A percentile compares a stretch with the other conserved stretches of the same genome.
Conservation (phyloP, 2,797 vertebrate species). For the Menidia menidia region DNA sequence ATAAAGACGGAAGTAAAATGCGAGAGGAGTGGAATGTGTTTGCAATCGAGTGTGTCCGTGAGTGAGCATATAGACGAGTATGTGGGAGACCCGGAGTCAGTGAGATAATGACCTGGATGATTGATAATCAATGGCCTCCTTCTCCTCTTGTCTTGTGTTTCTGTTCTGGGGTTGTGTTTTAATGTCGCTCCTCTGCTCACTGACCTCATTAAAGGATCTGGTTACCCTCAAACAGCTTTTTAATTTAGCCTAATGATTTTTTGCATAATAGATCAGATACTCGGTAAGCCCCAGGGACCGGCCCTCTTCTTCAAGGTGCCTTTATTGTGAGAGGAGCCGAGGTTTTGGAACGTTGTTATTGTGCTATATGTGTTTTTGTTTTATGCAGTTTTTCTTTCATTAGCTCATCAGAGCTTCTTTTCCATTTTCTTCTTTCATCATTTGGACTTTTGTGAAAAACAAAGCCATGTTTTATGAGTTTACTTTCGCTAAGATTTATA, state of each 20-base stretch:
- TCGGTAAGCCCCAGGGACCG: conserved; percentile 80
- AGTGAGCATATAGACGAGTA: conserved; percentile 22
- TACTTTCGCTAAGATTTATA: too few relatives aligned
- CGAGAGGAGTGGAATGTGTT: conserved; percentile 53
- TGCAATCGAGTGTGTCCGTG: conserved; percentile 50
- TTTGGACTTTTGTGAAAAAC: conserved; percentile 5
- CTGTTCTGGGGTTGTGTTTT: conserved; percentile 85
- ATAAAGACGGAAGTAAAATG: conserved; percentile 51
- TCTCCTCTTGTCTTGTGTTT: conserved; percentile 81
- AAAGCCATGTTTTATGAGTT: too few relatives aligned
- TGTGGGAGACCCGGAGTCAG: conserved; percentile 35
- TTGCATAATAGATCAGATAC: conserved; percentile 87
- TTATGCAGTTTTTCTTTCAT: conserved; percentile 38
- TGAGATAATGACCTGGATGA: conserved; percentile 83
- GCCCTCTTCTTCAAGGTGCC: conserved; percentile 85
- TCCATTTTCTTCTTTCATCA: conserved; percentile 24
- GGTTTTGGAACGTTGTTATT: conserved; percentile 66
- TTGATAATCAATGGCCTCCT: conserved; percentile 86
- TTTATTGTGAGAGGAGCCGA: conserved; percentile 80
- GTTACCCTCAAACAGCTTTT: conserved; percentile 90
- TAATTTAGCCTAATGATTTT: conserved; percentile 91
- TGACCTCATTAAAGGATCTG: conserved; percentile 88
- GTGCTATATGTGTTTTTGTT: conserved; percentile 65
- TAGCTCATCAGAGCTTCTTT: neutral
- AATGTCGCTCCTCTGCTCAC: conserved; percentile 82